Conservation (phyloP, 2,797 vertebrate species). For the Cetoscarus ocellatus region DNA sequence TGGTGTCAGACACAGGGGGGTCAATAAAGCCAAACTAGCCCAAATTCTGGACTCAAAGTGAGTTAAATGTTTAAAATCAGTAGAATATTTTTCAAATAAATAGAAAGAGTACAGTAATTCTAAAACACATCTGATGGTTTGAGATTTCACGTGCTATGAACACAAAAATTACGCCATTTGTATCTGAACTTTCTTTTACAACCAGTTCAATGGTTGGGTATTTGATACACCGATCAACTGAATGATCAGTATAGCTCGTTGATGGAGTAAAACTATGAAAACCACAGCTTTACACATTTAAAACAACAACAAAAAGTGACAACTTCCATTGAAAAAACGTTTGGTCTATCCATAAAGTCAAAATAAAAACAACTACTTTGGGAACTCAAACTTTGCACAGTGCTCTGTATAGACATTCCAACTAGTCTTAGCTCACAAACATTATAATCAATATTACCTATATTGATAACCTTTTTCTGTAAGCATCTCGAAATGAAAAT, state of each 20-base stretch:
- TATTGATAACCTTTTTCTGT: slow-evolving; percentile 85
- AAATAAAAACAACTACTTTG: slow-evolving; percentile 82
- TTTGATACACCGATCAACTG: slow-evolving; percentile 29
- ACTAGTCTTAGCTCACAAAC: slow-evolving; percentile 87
- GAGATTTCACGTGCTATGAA: slow-evolving; percentile 4
- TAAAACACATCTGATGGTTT: neutral
- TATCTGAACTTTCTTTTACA: slow-evolving; percentile 53
- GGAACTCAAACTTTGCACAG: slow-evolving; percentile 87
- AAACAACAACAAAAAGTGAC: slow-evolving; percentile 77
- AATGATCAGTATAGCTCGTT: slow-evolving; percentile 27
- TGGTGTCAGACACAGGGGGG: too few species aligned
- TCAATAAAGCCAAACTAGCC: too few species aligned
- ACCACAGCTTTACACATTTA: slow-evolving; percentile 77
- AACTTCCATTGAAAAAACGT: slow-evolving; percentile 77
- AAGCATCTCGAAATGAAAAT: slow-evolving; percentile 83
- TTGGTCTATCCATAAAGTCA: slow-evolving; percentile 82
- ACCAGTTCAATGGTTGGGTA: slow-evolving; percentile 54
- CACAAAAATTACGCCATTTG: slow-evolving; percentile 2
- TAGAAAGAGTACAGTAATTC: neutral
- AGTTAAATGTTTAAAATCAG: too few species aligned
- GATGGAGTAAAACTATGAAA: slow-evolving; percentile 63
- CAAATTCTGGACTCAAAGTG: too few species aligned
- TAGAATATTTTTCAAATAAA: too few species aligned
- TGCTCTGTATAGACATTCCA: slow-evolving; percentile 87
- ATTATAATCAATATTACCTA: slow-evolving; percentile 86